Base-by-base conservation (phyloP, 1,140 invertebrate genomes). In the Palaemon carinicauda region DNA sequence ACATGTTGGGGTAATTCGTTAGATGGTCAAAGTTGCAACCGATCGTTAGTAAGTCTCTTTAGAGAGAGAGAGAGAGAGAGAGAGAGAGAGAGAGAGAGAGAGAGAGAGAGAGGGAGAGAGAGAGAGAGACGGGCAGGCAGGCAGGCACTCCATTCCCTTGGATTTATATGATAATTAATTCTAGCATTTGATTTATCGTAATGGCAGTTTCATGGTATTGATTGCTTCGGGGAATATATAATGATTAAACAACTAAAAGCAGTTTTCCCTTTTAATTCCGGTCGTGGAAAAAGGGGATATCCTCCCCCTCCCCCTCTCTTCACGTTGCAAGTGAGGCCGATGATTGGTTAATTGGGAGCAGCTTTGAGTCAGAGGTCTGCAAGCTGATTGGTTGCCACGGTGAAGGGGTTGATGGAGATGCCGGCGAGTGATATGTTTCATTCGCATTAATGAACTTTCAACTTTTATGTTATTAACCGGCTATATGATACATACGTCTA, bases 311-410 rank as follows among this genome's bases (percentile, higher is more conserved):
- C 12, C 41, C 41, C 41, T 12, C 41, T 41, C 41, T 7, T 41
- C 41, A 41, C 41, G 41, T 41, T 41, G 41, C 41, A 41, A 41
- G 41, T 41, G 41, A 41, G 41, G 7, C 41, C 29, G 24, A 74
- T 78, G 82, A 85, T 85, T 85, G 82, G 82, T 85, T 24, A 73
- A 33, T 52, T 24, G 82, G 56, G n/a, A 71, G 56, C 54, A 56
- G 74, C 82, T 69, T 78, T 27, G 82, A 85, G 82, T 85, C 82
- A 85, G 82, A 79, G 75, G 82, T 78, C 82, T 69, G 82, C 74
- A 53, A 65, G 75, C 74, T 85, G 75, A 85, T 85, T 85, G 82
- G 82, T 53, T 24, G 60, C 56, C n/a, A 31, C 10, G 51, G 17
- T 50, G 82, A 79, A 71, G 60, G 60, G 82, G 74, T 69, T 85